These are phyloP conservation scores for Boloria euphrosyne DNA, from an alignment of 2,888 invertebrate genomes.

Conservation along the genomic window DNA sequence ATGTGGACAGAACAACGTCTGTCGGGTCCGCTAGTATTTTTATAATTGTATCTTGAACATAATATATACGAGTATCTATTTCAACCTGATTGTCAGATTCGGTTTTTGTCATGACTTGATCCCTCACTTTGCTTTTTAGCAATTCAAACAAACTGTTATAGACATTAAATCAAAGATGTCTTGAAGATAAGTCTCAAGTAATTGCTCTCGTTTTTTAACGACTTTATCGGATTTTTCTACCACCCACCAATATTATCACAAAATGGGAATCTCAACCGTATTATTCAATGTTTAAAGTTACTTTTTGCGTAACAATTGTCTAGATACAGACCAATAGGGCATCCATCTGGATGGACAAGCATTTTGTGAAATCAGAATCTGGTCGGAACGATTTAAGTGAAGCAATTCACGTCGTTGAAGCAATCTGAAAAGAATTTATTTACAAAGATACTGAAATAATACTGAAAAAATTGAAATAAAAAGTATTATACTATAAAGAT, in stretches of 20 bases:
- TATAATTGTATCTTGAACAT: too few species aligned
- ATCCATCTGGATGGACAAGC: constrained; percentile 79
- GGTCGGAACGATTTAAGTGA: constrained; percentile 72
- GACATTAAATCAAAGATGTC: constrained; percentile 53
- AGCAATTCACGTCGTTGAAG: constrained; percentile 72
- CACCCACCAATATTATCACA: constrained; percentile 51
- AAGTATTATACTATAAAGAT: too few species aligned
- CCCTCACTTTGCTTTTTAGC: constrained; percentile 61
- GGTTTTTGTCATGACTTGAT: constrained; percentile 52
- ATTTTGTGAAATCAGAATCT: constrained; percentile 76
- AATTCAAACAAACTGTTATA: constrained; percentile 57
- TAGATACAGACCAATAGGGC: constrained; percentile 51
- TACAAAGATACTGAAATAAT: constrained; percentile 5
- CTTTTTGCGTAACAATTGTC: constrained; percentile 26
- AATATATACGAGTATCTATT: too few species aligned
- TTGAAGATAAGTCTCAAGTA: constrained; percentile 70
- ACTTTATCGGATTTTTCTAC: constrained; percentile 72
- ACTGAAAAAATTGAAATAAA: too few species aligned
- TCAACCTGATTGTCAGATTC: constrained; percentile 70
- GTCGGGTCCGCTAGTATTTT: too few species aligned
- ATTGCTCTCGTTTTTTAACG: constrained; percentile 79
- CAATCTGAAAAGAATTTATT: constrained; percentile 46
- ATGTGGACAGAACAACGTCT: too few species aligned
- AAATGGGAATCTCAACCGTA: constrained; percentile 54
- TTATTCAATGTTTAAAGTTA: rapidly evolving